Percentiles rank a stretch among this genome's conserved stretches.
phyloP scores from a whole-genome alignment of 2,113 vertebrate genomes.

The Marcusenius ussheri region DNA sequence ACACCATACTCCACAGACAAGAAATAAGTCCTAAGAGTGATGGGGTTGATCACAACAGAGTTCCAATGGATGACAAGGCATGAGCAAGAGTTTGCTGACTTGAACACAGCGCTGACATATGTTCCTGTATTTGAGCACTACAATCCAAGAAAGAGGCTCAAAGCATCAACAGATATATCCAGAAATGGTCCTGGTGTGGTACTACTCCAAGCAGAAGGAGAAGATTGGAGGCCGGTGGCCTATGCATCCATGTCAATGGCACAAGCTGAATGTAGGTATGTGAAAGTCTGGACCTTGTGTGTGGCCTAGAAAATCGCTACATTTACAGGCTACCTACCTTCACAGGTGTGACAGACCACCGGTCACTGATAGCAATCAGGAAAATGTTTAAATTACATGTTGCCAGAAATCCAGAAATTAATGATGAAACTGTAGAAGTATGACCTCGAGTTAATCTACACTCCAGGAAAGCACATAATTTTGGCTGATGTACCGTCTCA shows the following conservation, averaged over 20 bases:
- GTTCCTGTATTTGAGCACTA: not conserved
- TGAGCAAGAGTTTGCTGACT: not conserved
- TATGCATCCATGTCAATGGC: not conserved
- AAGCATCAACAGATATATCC: not conserved
- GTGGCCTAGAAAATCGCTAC: not conserved
- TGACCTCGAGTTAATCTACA: not conserved
- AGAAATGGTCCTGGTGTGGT: not conserved
- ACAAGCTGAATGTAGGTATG: not conserved
- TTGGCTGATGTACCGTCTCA: not conserved
- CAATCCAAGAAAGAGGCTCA: not conserved
- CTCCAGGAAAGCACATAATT: not conserved
- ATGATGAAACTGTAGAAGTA: not conserved
- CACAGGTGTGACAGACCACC: not conserved
- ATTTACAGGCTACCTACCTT: conserved; percentile 10
- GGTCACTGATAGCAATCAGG: not conserved
- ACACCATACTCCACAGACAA: not conserved
- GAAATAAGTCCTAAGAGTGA: not conserved
- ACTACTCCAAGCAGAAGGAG: not conserved
- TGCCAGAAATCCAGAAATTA: not conserved
- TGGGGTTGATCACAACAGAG: not conserved
- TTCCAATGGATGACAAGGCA: not conserved
- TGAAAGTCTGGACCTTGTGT: not conserved
- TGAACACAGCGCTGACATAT: not conserved
- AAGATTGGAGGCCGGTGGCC: not conserved
- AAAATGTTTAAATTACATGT: not conserved